Conservation (phyloP, 2,113 vertebrate species). For the Stomatorhinus ivindoensis region DNA sequence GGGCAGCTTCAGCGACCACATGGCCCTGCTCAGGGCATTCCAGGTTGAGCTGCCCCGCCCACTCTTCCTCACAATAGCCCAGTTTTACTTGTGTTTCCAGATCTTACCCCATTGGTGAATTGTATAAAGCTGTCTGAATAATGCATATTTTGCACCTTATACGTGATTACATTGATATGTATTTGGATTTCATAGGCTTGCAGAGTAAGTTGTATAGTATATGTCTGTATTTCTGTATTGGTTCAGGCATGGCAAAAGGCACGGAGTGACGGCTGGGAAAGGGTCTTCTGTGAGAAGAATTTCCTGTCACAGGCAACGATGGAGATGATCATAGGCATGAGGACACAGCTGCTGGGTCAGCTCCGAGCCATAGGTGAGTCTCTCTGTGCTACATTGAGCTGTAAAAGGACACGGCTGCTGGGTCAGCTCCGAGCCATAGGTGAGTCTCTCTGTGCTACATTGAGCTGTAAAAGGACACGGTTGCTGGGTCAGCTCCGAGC, state of each 20-base stretch:
- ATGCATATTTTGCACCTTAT: not conserved
- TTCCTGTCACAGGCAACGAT: slow-evolving; percentile 91
- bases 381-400: not conserved
- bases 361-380: slow-evolving; percentile 85
- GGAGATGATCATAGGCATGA: slow-evolving; percentile 90
- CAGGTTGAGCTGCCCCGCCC: slow-evolving; percentile 63
- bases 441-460: slow-evolving; percentile 33
- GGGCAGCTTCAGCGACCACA: slow-evolving; percentile 87
- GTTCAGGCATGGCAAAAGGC: slow-evolving; percentile 90
- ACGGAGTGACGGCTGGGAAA: slow-evolving; percentile 81
- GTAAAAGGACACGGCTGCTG: slow-evolving; percentile 74
- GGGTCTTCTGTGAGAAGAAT: slow-evolving; percentile 89
- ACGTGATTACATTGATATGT: not conserved
- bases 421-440: slow-evolving; percentile 91
- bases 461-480: slow-evolving; percentile 56
- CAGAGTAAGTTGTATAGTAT: not conserved
- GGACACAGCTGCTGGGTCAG: slow-evolving; percentile 85
- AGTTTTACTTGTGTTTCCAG: not conserved
- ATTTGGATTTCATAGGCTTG: not conserved
- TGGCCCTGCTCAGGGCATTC: slow-evolving; percentile 88
- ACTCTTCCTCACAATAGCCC: not conserved
- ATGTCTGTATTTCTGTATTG: slow-evolving; percentile 12
- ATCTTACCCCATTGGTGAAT: not conserved
- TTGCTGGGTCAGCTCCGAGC: too few species aligned
- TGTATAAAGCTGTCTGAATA: not conserved